Evolutionary conservation across 2,888 invertebrate species (phyloP).

Genomic region (Cosmia trapezina): DNA sequence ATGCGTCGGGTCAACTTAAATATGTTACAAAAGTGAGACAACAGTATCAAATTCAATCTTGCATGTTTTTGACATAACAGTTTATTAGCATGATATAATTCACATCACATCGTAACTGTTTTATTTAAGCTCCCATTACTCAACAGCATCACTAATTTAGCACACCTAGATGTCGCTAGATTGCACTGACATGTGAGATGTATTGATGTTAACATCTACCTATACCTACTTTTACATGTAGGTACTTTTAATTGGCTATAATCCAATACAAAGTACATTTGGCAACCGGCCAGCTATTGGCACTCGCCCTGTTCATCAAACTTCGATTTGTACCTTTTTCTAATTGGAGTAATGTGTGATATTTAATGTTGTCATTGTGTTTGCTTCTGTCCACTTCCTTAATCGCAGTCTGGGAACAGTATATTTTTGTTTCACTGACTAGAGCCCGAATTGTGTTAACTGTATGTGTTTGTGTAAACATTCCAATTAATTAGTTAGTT

Average conservation of each 20-base stretch:
- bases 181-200: constrained; percentile 83
- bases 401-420: constrained; percentile 63
- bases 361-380: constrained; percentile 67
- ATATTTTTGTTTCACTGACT: constrained; percentile 48
- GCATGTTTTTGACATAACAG: constrained; percentile 41
- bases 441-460: constrained; percentile 36
- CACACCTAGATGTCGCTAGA: constrained; percentile 82
- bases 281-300: constrained; percentile 85
- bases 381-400: constrained; percentile 67
- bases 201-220: constrained; percentile 81
- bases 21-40: background rate
- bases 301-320: constrained; percentile 88
- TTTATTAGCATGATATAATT: constrained; percentile 61
- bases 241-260: constrained; percentile 89
- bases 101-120: constrained; percentile 56
- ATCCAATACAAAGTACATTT: constrained; percentile 90
- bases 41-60: constrained; percentile 2
- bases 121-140: constrained; percentile 73
- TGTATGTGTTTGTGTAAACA: constrained; percentile 38
- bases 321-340: constrained; percentile 87
- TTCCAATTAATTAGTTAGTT: constrained; percentile 38
- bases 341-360: constrained; percentile 80
- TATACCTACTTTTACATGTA: constrained; percentile 77
- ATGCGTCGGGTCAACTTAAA: constrained; percentile 11
- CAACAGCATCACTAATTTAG: constrained; percentile 80